These are phyloP conservation scores for Beris chalybata DNA, from an alignment of 2,888 invertebrate genomes.

Conservation along the genomic window DNA sequence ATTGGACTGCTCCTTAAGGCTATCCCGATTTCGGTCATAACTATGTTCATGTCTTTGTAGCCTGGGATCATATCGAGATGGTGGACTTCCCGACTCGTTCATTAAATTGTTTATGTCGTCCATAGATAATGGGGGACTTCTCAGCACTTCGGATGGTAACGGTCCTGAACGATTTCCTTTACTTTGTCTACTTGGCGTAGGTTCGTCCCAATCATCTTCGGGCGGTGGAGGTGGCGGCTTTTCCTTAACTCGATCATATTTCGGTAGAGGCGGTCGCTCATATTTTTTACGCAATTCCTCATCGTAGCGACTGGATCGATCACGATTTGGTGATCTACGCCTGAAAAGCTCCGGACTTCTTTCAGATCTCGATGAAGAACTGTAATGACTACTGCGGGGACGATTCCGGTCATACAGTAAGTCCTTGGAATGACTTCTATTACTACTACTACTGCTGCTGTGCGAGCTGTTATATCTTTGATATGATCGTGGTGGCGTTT, in stretches of 20 bases:
- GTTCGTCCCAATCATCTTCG: background rate
- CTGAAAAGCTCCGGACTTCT: slow-evolving; percentile 20
- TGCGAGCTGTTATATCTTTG: background rate
- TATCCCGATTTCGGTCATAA: too few relatives aligned
- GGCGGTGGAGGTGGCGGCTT: slow-evolving; percentile 4
- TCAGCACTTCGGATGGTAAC: slow-evolving; percentile 43
- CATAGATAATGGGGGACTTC: slow-evolving; percentile 47
- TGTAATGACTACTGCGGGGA: too few relatives aligned
- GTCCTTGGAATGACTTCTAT: background rate
- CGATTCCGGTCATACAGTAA: slow-evolving; percentile 3
- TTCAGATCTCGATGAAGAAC: background rate
- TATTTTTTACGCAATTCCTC: slow-evolving; percentile 24
- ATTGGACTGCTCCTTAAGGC: too few relatives aligned
- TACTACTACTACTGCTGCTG: background rate
- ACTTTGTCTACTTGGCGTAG: slow-evolving; percentile 41
- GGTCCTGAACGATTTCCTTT: slow-evolving; percentile 1
- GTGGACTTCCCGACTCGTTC: slow-evolving; percentile 41
- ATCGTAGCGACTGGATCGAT: slow-evolving; percentile 13
- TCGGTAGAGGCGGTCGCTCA: slow-evolving; percentile 10
- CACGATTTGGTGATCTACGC: slow-evolving; percentile 34
- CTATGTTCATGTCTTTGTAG: background rate
- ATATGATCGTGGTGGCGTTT: slow-evolving; percentile 18
- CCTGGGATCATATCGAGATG: slow-evolving; percentile 8
- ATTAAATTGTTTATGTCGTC: slow-evolving; percentile 46
- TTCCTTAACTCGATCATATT: too few relatives aligned